phyloP scores from a whole-genome alignment of 1,140 invertebrate genomes.

The Oryctes rhinoceros region DNA sequence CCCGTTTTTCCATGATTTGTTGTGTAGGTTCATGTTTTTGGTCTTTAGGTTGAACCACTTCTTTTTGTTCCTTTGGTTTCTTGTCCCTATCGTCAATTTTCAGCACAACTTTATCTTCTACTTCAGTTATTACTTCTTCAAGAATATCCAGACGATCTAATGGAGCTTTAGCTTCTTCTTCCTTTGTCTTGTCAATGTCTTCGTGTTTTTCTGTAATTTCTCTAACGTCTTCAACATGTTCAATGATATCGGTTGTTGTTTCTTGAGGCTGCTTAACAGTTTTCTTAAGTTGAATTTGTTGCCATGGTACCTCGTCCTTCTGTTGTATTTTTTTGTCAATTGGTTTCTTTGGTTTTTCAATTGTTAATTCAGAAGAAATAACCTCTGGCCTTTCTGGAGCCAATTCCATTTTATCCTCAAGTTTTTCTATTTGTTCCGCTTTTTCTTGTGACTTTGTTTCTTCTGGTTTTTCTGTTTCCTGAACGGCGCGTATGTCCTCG shows the following conservation, averaged over 20 bases:
- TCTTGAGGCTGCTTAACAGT: slow-evolving; percentile 57
- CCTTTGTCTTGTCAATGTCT: slow-evolving; percentile 51
- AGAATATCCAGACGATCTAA: slow-evolving; percentile 50
- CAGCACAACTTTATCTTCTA: slow-evolving; percentile 58
- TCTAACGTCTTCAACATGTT: neutral
- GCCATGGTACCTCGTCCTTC: slow-evolving; percentile 59
- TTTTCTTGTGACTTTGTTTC: slow-evolving; percentile 27
- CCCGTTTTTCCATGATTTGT: slow-evolving; percentile 46
- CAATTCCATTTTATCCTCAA: slow-evolving; percentile 5
- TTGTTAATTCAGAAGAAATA: no score
- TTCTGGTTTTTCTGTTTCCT: neutral
- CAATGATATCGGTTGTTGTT: slow-evolving; percentile 59
- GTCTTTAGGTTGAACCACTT: slow-evolving; percentile 54
- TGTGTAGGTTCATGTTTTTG: slow-evolving; percentile 52
- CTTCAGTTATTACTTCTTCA: slow-evolving; percentile 58
- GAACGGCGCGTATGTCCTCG: neutral
- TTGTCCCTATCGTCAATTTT: slow-evolving; percentile 56
- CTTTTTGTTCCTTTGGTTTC: slow-evolving; percentile 59
- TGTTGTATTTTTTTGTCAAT: neutral
- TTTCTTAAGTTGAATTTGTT: slow-evolving; percentile 63
- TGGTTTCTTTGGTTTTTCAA: no score
- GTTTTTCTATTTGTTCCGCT: slow-evolving; percentile 38
- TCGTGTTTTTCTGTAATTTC: slow-evolving; percentile 49
- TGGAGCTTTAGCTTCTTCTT: slow-evolving; percentile 43
- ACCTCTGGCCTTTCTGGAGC: no score